A percentile compares a stretch with the other conserved stretches of the same genome.
phyloP scores from a whole-genome alignment of 2,113 vertebrate species.

The Cranoglanis bouderius region DNA sequence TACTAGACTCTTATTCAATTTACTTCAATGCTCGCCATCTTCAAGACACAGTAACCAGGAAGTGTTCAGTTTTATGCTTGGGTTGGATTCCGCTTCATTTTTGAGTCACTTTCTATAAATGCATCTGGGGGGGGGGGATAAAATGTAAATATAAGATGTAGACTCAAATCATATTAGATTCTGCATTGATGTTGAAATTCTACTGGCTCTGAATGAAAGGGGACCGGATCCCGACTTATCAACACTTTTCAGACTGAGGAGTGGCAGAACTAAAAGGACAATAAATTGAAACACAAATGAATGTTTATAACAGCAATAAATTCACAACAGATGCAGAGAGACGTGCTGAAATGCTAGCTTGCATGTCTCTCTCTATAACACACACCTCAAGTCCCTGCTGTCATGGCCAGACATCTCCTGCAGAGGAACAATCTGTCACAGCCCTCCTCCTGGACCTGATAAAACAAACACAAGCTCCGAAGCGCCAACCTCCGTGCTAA shows the following conservation, averaged over 20 bases:
- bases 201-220: neutral
- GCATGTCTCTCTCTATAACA: neutral
- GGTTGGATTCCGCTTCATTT: neutral
- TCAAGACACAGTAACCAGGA: neutral
- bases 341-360: slow-evolving; percentile 10
- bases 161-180: neutral
- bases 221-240: neutral
- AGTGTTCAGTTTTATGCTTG: neutral
- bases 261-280: neutral
- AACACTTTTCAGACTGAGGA: neutral
- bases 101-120: neutral
- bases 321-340: neutral
- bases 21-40: neutral
- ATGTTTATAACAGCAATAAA: neutral
- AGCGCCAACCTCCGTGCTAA: neutral
- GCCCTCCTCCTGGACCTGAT: neutral
- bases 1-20: neutral
- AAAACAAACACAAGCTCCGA: slow-evolving; percentile 22
- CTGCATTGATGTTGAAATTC: neutral
- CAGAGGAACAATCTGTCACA: slow-evolving; percentile 29
- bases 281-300: neutral
- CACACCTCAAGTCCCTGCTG: neutral
- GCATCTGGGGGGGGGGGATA: neutral
- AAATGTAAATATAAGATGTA: neutral
- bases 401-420: slow-evolving; percentile 20